Evolutionary conservation across 2,797 vertebrate genomes (phyloP), one percentile per base, ranked within the genome.

Genomic region (Spatula clypeata): DNA sequence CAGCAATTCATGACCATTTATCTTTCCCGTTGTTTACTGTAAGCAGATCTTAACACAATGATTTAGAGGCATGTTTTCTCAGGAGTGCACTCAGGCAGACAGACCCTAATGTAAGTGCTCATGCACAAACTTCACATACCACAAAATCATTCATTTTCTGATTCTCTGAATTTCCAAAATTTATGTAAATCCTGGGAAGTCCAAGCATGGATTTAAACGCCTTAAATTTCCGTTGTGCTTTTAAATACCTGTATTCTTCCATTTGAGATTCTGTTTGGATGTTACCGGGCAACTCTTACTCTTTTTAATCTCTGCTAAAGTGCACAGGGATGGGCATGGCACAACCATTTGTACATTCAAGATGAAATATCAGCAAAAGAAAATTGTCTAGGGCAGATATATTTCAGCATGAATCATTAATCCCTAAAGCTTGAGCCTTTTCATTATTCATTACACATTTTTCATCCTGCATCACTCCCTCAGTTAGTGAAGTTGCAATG

Each of bases 371-470:
- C 92, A 92, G 90, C 67, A 89, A 93, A 95, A 93, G 71, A 92
- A 95, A 93, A 83, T 91, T 83, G 89, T 96, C 89, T 85, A 85
- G 77, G 90, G 86, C 83, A 92, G 90, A 93, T 84, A 72, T 71
- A 89, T 95, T 95, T 94, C 93, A 93, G 58, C 73, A 92, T 83
- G 92, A 95, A 92, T 86, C 92, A 94, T 93, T 94, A 95, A 92
- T 88, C 91, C 89, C 92, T 92, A 88, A 95, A 90, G 82, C 69
- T 79, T 80, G 72, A 65, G 51, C 62, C 66, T 88, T 65, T 94
- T 93, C 89, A 83, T 91, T 95, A 91, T 94, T 94, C 87, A 93
- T 86, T 81, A 47, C 40, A 54, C 66, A 83, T 91, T 95, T 84
- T 84, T 95, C 89, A 93, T 65, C 55, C 44, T 34, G 60, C 38